These are phyloP conservation scores for Elachura formosa DNA, from an alignment of 2,113 vertebrate genomes.

Conservation along the genomic window DNA sequence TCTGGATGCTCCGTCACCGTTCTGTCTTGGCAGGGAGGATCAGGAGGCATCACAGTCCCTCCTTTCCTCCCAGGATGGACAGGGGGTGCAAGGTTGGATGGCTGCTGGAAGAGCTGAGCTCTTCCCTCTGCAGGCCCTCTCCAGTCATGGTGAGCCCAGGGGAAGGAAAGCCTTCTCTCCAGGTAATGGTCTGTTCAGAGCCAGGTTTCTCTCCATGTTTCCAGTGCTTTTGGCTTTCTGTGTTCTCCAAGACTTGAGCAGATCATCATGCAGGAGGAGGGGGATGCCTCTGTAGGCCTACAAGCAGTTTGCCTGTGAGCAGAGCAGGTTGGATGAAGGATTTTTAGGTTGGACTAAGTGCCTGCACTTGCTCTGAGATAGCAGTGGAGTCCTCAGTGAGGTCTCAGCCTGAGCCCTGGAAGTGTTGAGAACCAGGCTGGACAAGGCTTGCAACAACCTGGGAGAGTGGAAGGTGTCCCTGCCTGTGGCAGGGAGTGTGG, in stretches of 20 bases:
- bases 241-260: not conserved
- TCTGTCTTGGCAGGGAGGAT: constrained; percentile 46
- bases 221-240: not conserved
- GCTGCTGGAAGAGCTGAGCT: not conserved
- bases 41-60: not conserved
- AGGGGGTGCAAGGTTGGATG: accelerated
- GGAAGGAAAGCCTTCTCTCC: not conserved
- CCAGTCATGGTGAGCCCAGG: not conserved
- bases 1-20: constrained; percentile 68
- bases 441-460: not conserved
- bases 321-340: not conserved
- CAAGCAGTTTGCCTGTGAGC: not conserved
- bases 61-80: not conserved
- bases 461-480: not conserved
- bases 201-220: not conserved
- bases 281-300: not conserved
- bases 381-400: not conserved
- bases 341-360: no score
- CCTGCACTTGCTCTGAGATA: accelerated
- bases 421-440: not conserved
- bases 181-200: not conserved
- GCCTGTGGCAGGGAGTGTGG: accelerated
- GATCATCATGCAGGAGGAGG: not conserved
- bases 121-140: not conserved
- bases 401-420: not conserved